Evolutionary conservation across 2,888 invertebrate genomes (phyloP).

Genomic region (Dorcus parallelipipedus): DNA sequence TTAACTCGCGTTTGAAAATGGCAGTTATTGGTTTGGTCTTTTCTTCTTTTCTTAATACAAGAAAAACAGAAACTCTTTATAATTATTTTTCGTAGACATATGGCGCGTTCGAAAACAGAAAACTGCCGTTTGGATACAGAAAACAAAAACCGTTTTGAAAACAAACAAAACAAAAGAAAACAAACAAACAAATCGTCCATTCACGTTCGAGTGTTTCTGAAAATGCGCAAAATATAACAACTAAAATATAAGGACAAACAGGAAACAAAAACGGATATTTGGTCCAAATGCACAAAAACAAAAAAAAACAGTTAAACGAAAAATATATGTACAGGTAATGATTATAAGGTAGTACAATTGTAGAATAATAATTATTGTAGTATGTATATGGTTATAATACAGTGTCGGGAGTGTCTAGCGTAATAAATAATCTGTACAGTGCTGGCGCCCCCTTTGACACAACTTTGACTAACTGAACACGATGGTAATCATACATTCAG

Average conservation of each 20-base stretch:
- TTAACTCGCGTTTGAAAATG: constrained; percentile 16
- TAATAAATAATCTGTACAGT: constrained; percentile 44
- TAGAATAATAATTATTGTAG: constrained; percentile 12
- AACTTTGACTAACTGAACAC: constrained; percentile 23
- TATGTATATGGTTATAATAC: constrained; percentile 50
- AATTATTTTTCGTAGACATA: background rate
- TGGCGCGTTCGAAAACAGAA: too few relatives aligned
- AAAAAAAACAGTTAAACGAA: constrained; percentile 4
- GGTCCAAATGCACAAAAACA: constrained; percentile 20
- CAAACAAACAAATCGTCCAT: background rate
- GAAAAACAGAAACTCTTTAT: constrained; percentile 19
- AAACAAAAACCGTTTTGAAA: too few relatives aligned
- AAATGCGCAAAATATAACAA: constrained; percentile 15
- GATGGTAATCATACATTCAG: constrained; percentile 34
- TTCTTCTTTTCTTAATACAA: constrained; percentile 18
- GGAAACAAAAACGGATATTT: constrained; percentile 28
- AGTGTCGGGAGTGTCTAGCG: constrained; percentile 29
- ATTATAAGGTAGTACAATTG: constrained; percentile 2
- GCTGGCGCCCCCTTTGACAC: constrained; percentile 18
- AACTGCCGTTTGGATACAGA: too few relatives aligned
- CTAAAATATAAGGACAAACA: constrained; percentile 18
- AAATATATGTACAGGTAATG: constrained; percentile 7
- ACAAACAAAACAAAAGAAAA: constrained; percentile 11
- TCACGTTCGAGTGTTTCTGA: background rate
- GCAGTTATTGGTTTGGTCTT: constrained; percentile 24